Base-by-base conservation (phyloP, 2,797 vertebrate genomes). In the Ispidina lecontei region DNA sequence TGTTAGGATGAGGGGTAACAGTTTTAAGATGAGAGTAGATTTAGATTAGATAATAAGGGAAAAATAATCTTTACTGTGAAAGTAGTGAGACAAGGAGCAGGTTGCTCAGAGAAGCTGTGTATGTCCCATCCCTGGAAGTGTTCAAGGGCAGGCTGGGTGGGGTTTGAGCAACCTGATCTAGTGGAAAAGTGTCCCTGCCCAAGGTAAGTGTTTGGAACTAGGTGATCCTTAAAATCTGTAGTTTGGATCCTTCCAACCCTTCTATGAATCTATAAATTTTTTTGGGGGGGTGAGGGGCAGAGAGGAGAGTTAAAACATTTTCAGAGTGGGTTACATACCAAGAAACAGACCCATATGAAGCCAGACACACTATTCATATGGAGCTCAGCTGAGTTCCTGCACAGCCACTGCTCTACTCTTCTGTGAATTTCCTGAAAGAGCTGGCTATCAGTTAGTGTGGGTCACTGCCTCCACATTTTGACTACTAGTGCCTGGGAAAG, bases 371-470 rank as follows among this genome's bases (percentile, higher is more conserved):
- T 26, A 14, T 41, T 75, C 20, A 20, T 1, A 0, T 58, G 75
- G 77, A 89, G 70, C 33, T 84, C 89, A 83, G 35, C 20, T 4
- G 77, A 76, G 74, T 62, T 14, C 72, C n/a, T 65, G 79, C 56
- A 70, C 23, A 64, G 44, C 5, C 4, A 41, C 31, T 71, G 74
- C 47, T 94, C 20, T 41, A 64, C 31, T 54, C 71, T 43, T 5
- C 55, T 87, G 47, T 81, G 83, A 46, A 72, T 84, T 96, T 97
- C 95, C 89, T 95, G 89, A 85, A 96, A 88, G 77, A 59, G 47
- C 17, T 65, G 41, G 82, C 95, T 94, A 76, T 93, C 93, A 75
- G 51, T 84, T 85, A 87, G 58, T 87, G 41, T 18, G 37, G 39
- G 35, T 87, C 35, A 18, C 52, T 80, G 46, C 74, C 70, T 95